Evolutionary conservation across 2,797 vertebrate species (phyloP).

Genomic region (Periophthalmus magnuspinnatus): DNA sequence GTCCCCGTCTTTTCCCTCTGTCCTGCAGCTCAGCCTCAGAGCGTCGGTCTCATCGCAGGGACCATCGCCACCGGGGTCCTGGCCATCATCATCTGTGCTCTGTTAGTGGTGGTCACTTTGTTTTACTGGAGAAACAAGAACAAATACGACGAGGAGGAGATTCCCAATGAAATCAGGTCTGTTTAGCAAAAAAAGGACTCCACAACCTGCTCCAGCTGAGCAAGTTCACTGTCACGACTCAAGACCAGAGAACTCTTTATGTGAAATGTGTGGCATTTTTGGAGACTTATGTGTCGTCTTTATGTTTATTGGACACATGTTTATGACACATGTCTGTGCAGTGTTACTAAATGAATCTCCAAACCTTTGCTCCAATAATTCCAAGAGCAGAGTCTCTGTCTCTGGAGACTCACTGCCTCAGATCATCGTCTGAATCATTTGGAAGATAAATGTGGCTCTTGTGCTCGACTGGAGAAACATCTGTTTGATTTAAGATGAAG

Average conservation of each 20-base stretch:
- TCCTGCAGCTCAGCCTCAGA: constrained; percentile 88
- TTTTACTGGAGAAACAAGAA: constrained; percentile 98
- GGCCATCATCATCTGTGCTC: constrained; percentile 85
- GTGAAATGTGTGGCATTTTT: background rate
- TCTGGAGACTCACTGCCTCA: constrained; percentile 15
- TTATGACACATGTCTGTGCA: background rate
- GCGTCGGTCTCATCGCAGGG: constrained; percentile 89
- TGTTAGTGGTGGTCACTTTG: constrained; percentile 86
- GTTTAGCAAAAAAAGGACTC: background rate
- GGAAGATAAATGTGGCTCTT: constrained; percentile 32
- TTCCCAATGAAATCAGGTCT: constrained; percentile 98
- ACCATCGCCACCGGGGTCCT: constrained; percentile 86
- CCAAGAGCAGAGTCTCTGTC: constrained; percentile 14
- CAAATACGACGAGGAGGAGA: constrained; percentile 96
- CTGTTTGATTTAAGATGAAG: constrained; percentile 36
- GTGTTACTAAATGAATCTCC: background rate
- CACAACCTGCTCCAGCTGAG: background rate
- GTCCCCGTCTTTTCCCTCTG: background rate
- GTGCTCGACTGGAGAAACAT: constrained; percentile 35
- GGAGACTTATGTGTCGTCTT: background rate
- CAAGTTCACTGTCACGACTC: background rate
- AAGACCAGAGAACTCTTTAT: background rate
- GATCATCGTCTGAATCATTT: constrained; percentile 47
- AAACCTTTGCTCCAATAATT: constrained; percentile 26
- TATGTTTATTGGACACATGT: no score